phyloP scores from a whole-genome alignment of 2,888 invertebrate genomes.

The Sepioteuthis lessoniana region DNA sequence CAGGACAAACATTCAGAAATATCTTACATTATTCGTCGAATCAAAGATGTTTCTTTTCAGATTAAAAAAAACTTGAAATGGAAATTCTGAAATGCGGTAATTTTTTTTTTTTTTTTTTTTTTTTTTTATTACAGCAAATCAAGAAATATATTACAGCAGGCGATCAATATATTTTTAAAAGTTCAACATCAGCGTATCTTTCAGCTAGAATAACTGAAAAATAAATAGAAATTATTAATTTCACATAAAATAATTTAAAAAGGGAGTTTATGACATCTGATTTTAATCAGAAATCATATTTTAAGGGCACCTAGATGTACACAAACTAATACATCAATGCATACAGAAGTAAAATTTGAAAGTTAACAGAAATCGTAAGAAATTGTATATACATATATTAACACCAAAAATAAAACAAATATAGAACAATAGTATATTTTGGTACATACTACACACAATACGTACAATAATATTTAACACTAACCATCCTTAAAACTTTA shows the following conservation, averaged over 20 bases:
- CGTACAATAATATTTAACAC: background rate
- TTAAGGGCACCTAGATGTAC: background rate
- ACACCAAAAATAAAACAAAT: background rate
- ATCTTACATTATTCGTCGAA: too few species aligned
- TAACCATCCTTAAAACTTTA: background rate
- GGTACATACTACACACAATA: too few species aligned
- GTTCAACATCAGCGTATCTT: too few species aligned
- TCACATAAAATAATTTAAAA: background rate
- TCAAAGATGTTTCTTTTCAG: too few species aligned
- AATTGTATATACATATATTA: background rate
- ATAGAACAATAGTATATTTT: background rate
- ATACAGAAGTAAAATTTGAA: background rate
- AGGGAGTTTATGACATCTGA: background rate
- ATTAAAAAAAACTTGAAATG: background rate
- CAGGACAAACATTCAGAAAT: too few species aligned
- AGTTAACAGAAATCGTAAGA: background rate
- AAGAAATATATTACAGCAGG: background rate
- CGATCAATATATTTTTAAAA: background rate
- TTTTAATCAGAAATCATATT: background rate
- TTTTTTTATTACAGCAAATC: too few species aligned
- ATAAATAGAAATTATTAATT: background rate
- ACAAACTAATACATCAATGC: too few species aligned
- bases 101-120: background rate
- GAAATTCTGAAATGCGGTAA: background rate
- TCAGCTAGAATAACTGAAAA: background rate